Percentiles rank a stretch among this genome's conserved stretches.
These are phyloP conservation scores for Lagenorhynchus albirostris DNA, from an alignment of 2,113 vertebrate genomes.

Conservation along the genomic window DNA sequence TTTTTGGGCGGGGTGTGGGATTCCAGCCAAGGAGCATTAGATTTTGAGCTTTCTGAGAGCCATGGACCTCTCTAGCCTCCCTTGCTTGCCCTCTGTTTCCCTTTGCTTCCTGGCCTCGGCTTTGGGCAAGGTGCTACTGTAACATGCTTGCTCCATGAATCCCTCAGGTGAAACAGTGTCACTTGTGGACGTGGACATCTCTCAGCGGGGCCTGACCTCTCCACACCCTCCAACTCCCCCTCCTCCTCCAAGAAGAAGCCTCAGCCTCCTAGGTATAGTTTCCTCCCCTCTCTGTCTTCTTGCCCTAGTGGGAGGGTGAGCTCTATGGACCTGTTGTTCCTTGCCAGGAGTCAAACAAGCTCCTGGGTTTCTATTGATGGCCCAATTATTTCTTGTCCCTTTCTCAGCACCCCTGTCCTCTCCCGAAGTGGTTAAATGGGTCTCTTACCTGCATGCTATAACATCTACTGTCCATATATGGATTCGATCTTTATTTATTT, in stretches of 20 bases:
- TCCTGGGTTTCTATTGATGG: constrained; percentile 16
- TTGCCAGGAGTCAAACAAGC: neutral
- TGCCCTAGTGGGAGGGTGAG: neutral
- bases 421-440: neutral
- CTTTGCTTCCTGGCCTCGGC: neutral
- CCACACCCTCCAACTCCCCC: constrained; percentile 95
- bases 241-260: constrained; percentile 94
- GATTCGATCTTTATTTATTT: neutral
- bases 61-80: neutral
- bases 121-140: neutral
- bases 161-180: constrained; percentile 94
- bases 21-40: neutral
- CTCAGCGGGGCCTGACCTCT: constrained; percentile 87
- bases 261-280: constrained; percentile 93
- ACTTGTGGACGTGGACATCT: constrained; percentile 97
- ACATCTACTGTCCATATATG: neutral
- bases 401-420: neutral
- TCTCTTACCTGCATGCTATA: constrained; percentile 4
- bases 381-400: neutral
- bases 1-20: neutral
- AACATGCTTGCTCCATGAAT: neutral
- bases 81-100: constrained; percentile 2
- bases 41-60: neutral
- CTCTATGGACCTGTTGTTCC: neutral
- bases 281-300: neutral